These are phyloP conservation scores for Metacarcinus magister DNA, from an alignment of 2,888 invertebrate genomes.

Conservation along the genomic window DNA sequence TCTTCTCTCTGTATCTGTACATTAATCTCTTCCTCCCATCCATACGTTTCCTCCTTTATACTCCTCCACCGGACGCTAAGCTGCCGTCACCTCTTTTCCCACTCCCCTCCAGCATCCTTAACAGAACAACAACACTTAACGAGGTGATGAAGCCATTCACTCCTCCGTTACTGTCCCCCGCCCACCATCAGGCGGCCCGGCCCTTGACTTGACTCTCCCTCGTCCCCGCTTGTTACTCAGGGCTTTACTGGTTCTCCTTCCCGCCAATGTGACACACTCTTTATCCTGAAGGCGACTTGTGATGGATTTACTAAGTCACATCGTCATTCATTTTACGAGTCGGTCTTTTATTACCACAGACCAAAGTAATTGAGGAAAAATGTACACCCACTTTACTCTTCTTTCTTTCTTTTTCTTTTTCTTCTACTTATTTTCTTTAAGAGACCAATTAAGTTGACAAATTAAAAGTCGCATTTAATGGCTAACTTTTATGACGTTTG, in stretches of 20 bases:
- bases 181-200: not conserved
- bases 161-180: not conserved
- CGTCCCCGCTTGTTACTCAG: not conserved
- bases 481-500: not conserved
- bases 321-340: too few species aligned
- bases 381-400: too few species aligned
- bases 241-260: not conserved
- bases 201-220: not conserved
- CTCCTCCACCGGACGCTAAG: not conserved
- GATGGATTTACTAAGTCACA: too few species aligned
- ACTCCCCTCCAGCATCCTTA: not conserved
- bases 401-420: too few species aligned
- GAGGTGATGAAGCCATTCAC: not conserved
- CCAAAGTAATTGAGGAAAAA: too few species aligned
- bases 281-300: too few species aligned
- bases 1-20: not conserved
- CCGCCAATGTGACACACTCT: too few species aligned
- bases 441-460: not conserved
- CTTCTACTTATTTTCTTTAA: not conserved
- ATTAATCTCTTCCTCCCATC: not conserved
- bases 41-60: not conserved
- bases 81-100: not conserved
- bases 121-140: slow-evolving; percentile 34
- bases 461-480: not conserved
- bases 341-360: too few species aligned